A percentile compares a stretch with the other conserved stretches of the same genome.
phyloP scores from a whole-genome alignment of 2,888 invertebrate genomes.

The Pachycephus smyrnensis region DNA sequence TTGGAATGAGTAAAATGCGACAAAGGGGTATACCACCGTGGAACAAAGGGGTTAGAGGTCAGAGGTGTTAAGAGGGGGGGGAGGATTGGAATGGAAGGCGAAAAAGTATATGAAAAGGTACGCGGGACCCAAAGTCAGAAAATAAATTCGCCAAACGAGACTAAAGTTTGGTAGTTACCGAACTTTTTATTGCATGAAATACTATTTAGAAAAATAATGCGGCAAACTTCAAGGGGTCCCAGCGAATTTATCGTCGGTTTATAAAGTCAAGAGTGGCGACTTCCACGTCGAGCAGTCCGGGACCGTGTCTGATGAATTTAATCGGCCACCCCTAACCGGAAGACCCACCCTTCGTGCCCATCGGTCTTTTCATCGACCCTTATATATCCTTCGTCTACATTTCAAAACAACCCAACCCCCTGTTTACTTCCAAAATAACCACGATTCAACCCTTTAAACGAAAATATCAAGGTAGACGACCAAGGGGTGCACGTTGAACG shows the following conservation, averaged over 20 bases:
- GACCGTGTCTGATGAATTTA: not conserved
- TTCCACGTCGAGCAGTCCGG: not conserved
- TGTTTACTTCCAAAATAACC: not conserved
- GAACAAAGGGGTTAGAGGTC: constrained; percentile 27
- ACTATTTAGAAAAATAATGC: constrained; percentile 63
- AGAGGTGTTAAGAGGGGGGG: constrained; percentile 31
- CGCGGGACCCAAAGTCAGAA: constrained; percentile 41
- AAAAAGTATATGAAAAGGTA: constrained; percentile 24
- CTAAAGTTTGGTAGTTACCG: constrained; percentile 59
- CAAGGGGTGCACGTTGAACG: not conserved
- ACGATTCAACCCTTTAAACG: not conserved
- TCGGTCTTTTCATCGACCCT: too few relatives aligned
- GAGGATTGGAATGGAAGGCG: constrained; percentile 24
- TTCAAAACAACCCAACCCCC: not conserved
- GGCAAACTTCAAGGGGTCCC: constrained; percentile 44
- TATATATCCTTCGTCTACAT: not conserved
- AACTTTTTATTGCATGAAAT: constrained; percentile 59
- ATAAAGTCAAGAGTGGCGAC: constrained; percentile 28
- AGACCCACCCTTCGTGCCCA: not conserved
- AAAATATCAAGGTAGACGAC: not conserved
- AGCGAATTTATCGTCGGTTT: constrained; percentile 44
- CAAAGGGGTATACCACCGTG: constrained; percentile 28
- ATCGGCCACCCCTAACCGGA: not conserved
- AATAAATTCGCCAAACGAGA: constrained; percentile 60
- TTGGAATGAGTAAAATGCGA: constrained; percentile 32